Evolutionary conservation across 2,113 vertebrate species (phyloP), one percentile per base, ranked within the genome.

Genomic region (Vulpes ferrilata): DNA sequence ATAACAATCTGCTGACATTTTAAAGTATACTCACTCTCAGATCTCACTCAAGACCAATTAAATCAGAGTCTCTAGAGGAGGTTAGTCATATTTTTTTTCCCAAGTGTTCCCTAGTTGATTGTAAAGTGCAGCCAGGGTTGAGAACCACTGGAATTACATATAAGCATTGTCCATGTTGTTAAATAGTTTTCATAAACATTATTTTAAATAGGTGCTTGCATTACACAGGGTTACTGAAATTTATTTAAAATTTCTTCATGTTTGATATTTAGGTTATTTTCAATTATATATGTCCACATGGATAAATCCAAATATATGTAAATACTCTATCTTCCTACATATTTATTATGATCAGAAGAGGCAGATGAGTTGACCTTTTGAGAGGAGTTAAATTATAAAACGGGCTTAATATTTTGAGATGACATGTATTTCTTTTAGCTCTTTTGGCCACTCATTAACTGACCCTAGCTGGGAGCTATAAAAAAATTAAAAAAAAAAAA

Each of bases 1-100:
- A 86, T 91, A 76, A 74, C 64, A 90, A 57, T 85, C 35, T 95
- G 53, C 38, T 93, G 53, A 89, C 22, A 85, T 86, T 85, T 96
- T 85, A 81, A 94, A 94, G 60, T 79, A 93, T 22, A 64, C 6
- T 86, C 30, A 32, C 79, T 19, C 1, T 89, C 30, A 69, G 22
- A 91, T 86, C 1, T 11, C 17, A 93, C 60, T 71, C 65, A 74
- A 88, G 65, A 48, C 23, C 76, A 97, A 94, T 96, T 82, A 85
- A 93, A 93, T 73, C 48, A 93, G 32, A 96, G 67, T 83, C 30
- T 30, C 35, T 79, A 13, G 53, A 88, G 60, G 35, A 48, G 20
- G 6, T 32, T 38, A 84, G 6, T 20, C 43, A 13, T 92, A 30
- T 27, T 86, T 95, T 85, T 53, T 90, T 86, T 84, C 81, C 83